phyloP scores from a whole-genome alignment of 2,888 invertebrate species.

The Colletes collaris region DNA sequence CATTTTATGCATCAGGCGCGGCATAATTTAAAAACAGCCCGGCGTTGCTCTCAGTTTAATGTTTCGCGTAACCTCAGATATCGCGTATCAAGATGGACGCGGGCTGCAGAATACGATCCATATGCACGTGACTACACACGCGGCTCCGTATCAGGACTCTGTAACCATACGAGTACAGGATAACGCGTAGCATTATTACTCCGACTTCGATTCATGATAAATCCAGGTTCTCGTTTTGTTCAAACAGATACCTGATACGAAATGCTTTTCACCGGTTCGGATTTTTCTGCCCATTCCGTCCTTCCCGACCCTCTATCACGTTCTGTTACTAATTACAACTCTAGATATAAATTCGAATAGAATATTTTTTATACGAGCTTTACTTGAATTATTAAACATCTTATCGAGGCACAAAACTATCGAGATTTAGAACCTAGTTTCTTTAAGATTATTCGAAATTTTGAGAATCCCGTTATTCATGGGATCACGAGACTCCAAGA shows the following conservation, averaged over 20 bases:
- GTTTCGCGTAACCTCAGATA: constrained; percentile 16
- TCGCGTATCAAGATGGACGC: constrained; percentile 27
- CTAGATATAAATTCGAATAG: constrained; percentile 19
- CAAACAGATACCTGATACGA: constrained; percentile 55
- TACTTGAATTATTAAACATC: too few relatives aligned
- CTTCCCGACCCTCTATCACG: constrained; percentile 26
- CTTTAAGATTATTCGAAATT: too few relatives aligned
- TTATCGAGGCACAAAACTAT: too few relatives aligned
- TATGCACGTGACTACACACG: constrained; percentile 3
- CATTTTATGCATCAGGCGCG: not conserved
- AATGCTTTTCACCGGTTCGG: constrained; percentile 73
- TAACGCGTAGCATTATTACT: constrained; percentile 37
- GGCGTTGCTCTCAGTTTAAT: not conserved
- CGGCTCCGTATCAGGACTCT: constrained; percentile 19
- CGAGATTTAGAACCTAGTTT: too few relatives aligned
- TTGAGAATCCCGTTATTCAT: too few relatives aligned
- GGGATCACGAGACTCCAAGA: too few relatives aligned
- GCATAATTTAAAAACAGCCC: constrained; percentile 12
- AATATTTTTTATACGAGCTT: not conserved
- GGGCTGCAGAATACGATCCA: constrained; percentile 6
- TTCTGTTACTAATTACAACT: constrained; percentile 28
- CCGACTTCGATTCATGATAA: constrained; percentile 42
- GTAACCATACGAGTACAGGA: constrained; percentile 4
- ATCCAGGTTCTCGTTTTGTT: constrained; percentile 69
- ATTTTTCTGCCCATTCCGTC: constrained; percentile 64